Base-by-base conservation (phyloP, 2,113 vertebrate species). In the Phocoena phocoena region DNA sequence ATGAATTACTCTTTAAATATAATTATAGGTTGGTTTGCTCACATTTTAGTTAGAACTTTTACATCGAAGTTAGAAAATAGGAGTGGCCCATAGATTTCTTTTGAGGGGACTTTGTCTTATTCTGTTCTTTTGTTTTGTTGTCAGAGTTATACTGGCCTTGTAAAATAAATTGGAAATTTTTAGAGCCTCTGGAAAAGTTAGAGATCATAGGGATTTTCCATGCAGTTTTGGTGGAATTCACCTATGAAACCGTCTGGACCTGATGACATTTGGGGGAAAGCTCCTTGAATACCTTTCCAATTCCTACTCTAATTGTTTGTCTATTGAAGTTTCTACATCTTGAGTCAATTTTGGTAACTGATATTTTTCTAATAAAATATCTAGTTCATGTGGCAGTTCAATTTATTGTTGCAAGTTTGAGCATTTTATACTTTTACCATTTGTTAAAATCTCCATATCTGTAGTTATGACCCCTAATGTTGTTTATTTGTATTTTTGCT, bases 151-250 rank as follows among this genome's bases (percentile, higher is more conserved):
- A 38, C n/a, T 60, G 76, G 17, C 74, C 41, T 90, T 95, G n/a
- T 79, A 84, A 91, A 83, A 93, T 83, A 83, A 36, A 9, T 82
- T 97, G 70, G 44, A 60, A 53, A 84, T 41, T 76, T 79, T 65
- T 94, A 44, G 81, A n/a, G 88, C 93, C 31, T 89, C 94, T 74
- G 55, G 71, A 53, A 80, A 21, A 86, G 26, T 93, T 96, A 77
- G 28, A 60, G 55, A 65, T 94, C 38, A 41, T n/a, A 92, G 90
- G 65, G 55, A 47, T 88, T 94, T 94, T 90, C 95, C 44, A 0
- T 36, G 33, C 11, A 67, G 38, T 58, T 53, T 94, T 85, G 88
- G 44, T 85, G 50, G 44, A 82, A 93, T 76, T 93, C 60, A 94
- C 88, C 82, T 70, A 65, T 70, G 82, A 97, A 90, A 90, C 74